Base-by-base conservation (phyloP, 2,797 vertebrate species). In the Borostomias antarcticus region DNA sequence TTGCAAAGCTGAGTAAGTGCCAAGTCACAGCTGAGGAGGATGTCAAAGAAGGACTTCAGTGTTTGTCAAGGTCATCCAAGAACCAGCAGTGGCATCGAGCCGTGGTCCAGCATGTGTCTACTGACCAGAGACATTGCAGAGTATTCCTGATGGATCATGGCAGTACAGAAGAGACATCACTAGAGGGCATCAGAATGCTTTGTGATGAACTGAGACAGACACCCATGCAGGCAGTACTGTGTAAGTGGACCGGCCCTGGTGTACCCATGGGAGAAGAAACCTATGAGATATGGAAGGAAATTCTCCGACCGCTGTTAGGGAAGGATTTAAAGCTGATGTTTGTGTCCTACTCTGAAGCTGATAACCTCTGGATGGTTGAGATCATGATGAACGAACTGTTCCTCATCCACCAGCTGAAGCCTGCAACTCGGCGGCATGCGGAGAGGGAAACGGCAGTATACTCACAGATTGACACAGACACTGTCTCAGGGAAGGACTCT, bases 81-180 rank as follows among this genome's bases (percentile, higher is more conserved):
- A 80, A 71, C 35, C 72, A 75, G 0, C 72, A 69, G 35, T 94
- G 93, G 92, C 80, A 86, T 74, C 81, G 91, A 65, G 90, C 89
- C 33, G 74, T 86, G 74, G 85, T 94, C 60, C 68, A 86, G 53
- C 72, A 85, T 35, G 74, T 73, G 3, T 79, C 76, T 68, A 25
- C 69, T 15, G 65, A 43, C 9, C 52, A 78, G 32, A 78, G 72
- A 19, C 77, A 77, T 68, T 83, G 88, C 65, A 66, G 82, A 11
- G 92, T 92, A 29, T 83, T 92, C 56, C 86, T 94, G 8, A 30
- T 94, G 62, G 94, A 96, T 86, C 75, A 78, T 62, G 94, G 92
- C 52, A 77, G 8, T 0, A 78, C 9, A 59, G 86, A 91, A 66
- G 65, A 82, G 25, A 80, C 93, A 28, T 72, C 87, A 35, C 62